Conservation (phyloP, 2,797 vertebrate genomes). For the Leucoraja ocellata region DNA sequence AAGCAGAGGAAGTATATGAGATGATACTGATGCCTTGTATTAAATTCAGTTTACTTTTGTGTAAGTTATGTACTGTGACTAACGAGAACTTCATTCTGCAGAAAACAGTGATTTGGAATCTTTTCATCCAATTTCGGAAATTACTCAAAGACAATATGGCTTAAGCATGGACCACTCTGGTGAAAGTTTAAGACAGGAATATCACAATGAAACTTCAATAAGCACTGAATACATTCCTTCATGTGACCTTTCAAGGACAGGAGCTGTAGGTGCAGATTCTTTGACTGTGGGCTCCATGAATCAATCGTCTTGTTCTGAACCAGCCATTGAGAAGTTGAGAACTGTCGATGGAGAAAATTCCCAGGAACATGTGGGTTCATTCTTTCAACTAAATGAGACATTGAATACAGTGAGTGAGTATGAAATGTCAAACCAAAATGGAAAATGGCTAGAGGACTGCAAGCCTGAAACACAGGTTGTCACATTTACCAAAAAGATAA, state of each 20-base stretch:
- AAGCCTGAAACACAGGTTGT: not conserved
- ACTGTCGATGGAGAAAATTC: not conserved
- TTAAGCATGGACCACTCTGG: constrained; percentile 44
- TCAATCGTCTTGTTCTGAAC: not conserved
- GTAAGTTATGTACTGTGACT: not conserved
- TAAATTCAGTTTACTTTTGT: not conserved
- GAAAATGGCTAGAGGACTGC: not conserved
- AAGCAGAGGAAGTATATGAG: not conserved
- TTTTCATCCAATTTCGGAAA: constrained; percentile 63
- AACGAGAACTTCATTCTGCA: not conserved
- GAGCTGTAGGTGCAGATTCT: not conserved
- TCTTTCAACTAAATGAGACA: constrained; percentile 50
- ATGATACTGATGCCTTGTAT: not conserved
- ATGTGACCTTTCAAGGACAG: not conserved
- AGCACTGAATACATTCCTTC: not conserved
- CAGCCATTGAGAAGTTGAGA: not conserved
- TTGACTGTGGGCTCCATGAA: constrained; percentile 30
- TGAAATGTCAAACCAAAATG: constrained; percentile 31
- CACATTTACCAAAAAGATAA: not conserved
- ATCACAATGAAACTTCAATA: not conserved
- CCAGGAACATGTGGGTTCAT: constrained; percentile 43
- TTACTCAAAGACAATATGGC: constrained; percentile 54
- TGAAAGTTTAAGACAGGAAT: constrained; percentile 36
- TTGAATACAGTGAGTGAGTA: constrained; percentile 43
- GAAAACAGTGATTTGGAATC: constrained; percentile 46